These are phyloP conservation scores for Falco punctatus DNA, from an alignment of 2,113 vertebrate genomes.

Conservation along the genomic window DNA sequence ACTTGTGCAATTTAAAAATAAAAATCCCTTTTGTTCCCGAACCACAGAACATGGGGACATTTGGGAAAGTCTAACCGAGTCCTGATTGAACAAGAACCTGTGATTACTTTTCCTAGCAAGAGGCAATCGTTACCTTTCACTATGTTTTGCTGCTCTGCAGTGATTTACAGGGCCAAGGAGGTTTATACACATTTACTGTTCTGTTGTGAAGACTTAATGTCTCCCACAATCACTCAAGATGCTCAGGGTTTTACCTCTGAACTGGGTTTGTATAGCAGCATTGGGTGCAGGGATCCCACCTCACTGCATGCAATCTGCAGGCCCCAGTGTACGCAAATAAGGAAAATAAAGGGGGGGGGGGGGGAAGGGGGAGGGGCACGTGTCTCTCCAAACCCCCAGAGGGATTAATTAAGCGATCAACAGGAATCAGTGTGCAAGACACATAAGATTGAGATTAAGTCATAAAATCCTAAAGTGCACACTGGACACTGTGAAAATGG, in stretches of 20 bases:
- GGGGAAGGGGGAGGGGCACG: fast-evolving
- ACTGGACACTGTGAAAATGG: background rate
- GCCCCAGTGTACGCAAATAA: background rate
- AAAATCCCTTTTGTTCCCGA: slow-evolving; percentile 57
- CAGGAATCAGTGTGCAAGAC: background rate
- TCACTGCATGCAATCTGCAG: fast-evolving
- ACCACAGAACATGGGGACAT: background rate
- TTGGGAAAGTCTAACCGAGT: slow-evolving; percentile 9
- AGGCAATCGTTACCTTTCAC: background rate
- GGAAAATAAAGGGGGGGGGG: background rate
- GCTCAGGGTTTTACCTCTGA: background rate
- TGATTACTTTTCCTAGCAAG: background rate
- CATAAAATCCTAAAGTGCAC: background rate
- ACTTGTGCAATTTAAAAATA: background rate
- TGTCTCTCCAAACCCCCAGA: fast-evolving
- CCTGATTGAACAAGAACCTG: slow-evolving; percentile 32
- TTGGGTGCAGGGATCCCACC: background rate
- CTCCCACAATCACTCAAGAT: background rate
- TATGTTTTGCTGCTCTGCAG: background rate
- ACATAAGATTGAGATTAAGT: background rate
- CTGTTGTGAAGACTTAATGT: background rate
- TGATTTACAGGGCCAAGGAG: background rate
- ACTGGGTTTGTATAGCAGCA: fast-evolving
- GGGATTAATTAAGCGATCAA: background rate
- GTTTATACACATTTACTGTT: background rate